A percentile compares a stretch with the other conserved stretches of the same genome.
Conservation (phyloP, 2,888 invertebrate genomes). For the Lobophora halterata region DNA sequence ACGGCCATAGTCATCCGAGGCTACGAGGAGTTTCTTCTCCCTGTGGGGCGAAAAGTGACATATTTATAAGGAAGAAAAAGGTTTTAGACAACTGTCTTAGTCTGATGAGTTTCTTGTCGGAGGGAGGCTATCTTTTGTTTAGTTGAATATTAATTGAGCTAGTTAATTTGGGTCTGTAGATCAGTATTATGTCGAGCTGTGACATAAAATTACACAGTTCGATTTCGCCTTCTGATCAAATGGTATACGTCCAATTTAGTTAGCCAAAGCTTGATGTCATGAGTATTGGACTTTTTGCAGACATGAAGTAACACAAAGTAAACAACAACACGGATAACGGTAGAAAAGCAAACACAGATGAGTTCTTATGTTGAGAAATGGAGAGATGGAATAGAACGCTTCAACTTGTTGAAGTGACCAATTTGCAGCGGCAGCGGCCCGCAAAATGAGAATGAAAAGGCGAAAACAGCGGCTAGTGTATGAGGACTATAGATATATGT, state of each 20-base stretch:
- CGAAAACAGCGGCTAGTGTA: background rate
- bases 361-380: no score
- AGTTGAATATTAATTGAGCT: no score
- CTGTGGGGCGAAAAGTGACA: slow-evolving; percentile 59
- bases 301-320: background rate
- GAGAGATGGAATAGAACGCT: no score
- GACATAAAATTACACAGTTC: background rate
- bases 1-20: slow-evolving; percentile 98
- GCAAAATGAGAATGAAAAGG: no score
- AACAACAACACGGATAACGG: no score
- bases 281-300: background rate
- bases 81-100: no score
- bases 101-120: no score
- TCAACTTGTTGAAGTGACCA: no score
- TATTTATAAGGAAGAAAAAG: background rate
- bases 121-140: no score
- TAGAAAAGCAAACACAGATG: no score
- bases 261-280: background rate
- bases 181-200: slow-evolving; percentile 16
- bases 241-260: slow-evolving; percentile 6
- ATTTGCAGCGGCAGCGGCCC: no score
- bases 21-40: slow-evolving; percentile 98
- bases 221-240: slow-evolving; percentile 13
- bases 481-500: background rate
- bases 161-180: no score